Evolutionary conservation across 2,797 vertebrate genomes (phyloP).

Genomic region (Typhlichthys eigenmanni): DNA sequence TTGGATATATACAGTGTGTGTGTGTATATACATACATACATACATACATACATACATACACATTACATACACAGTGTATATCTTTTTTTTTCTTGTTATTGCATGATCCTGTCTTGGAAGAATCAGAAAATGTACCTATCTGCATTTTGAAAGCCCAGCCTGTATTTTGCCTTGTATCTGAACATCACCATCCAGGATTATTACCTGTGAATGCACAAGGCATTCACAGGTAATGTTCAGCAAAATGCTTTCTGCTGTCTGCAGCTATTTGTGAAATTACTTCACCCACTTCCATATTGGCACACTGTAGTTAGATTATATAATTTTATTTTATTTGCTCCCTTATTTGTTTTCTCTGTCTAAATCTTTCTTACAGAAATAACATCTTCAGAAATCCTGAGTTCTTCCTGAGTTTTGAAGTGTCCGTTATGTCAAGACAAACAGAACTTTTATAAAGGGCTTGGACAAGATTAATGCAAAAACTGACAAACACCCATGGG

Average conservation of each 20-base stretch:
- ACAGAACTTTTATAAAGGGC: slow-evolving; percentile 68
- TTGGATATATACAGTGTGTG: not conserved
- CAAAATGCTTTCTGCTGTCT: too few relatives aligned
- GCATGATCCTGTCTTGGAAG: too few relatives aligned
- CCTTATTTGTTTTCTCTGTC: slow-evolving; percentile 16
- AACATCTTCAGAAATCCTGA: slow-evolving; percentile 56
- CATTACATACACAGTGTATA: too few relatives aligned
- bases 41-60: not conserved
- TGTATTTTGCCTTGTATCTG: too few relatives aligned
- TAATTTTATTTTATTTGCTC: not conserved
- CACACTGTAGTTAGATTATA: not conserved
- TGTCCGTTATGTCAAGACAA: slow-evolving; percentile 45
- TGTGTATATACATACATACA: not conserved
- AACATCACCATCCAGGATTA: too few relatives aligned
- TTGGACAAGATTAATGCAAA: slow-evolving; percentile 57
- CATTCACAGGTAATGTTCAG: not conserved
- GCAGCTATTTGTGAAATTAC: too few relatives aligned
- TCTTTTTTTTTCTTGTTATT: too few relatives aligned
- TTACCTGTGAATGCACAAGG: not conserved
- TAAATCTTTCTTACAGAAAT: slow-evolving; percentile 31
- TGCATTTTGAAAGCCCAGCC: too few relatives aligned
- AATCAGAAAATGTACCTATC: too few relatives aligned
- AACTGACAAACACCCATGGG: slow-evolving; percentile 55
- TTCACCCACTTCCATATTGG: too few relatives aligned
- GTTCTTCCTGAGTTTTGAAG: slow-evolving; percentile 66